A percentile compares a stretch with the other conserved stretches of the same genome.
Evolutionary conservation across 2,888 invertebrate genomes (phyloP).

Genomic region (Drosophila anomalata): DNA sequence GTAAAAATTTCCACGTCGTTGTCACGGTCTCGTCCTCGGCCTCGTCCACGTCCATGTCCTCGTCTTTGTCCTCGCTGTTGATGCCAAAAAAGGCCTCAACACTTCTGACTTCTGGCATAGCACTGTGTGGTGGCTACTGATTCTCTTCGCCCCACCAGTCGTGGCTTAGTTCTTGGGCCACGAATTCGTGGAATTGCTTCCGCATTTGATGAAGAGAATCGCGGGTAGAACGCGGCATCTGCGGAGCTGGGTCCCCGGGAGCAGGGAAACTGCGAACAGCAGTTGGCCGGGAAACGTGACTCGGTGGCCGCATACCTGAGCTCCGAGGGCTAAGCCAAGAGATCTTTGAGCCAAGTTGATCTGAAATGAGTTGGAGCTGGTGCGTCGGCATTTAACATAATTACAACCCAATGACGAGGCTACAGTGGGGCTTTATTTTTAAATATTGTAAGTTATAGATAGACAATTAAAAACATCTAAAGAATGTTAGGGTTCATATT

Average conservation of each 20-base stretch:
- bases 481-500: not conserved
- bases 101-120: conserved; percentile 16
- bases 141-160: conserved; percentile 46
- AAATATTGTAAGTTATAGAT: not conserved
- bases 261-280: conserved; percentile 48
- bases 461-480: not conserved
- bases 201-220: conserved; percentile 64
- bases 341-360: conserved; percentile 4
- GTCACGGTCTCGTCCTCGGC: conserved; percentile 59
- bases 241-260: conserved; percentile 22
- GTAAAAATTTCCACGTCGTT: conserved; percentile 66
- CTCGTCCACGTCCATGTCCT: conserved; percentile 33
- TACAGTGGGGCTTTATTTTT: conserved; percentile 51
- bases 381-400: conserved; percentile 77
- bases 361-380: conserved; percentile 40
- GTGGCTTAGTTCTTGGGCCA: conserved; percentile 73
- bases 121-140: conserved; percentile 18
- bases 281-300: conserved; percentile 69
- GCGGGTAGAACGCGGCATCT: conserved; percentile 27
- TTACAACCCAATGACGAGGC: conserved; percentile 54
- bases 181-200: conserved; percentile 77
- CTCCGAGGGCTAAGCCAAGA: conserved; percentile 37
- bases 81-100: conserved; percentile 72
- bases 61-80: conserved; percentile 38
- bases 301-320: conserved; percentile 70